Conservation (phyloP, 2,888 invertebrate genomes). For the Andrena fulva region DNA sequence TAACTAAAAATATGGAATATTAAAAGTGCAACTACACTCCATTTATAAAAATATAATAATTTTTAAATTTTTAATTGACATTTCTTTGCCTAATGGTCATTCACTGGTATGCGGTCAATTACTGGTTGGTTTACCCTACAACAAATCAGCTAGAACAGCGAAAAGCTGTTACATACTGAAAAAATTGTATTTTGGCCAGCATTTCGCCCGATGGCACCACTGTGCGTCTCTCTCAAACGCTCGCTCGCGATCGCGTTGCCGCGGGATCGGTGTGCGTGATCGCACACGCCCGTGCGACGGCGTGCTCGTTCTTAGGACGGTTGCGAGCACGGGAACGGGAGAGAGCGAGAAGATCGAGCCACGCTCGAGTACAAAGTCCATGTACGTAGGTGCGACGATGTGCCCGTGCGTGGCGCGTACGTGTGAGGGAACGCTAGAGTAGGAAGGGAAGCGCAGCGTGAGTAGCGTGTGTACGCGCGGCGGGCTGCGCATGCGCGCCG, state of each 20-base stretch:
- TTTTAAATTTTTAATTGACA: too few species aligned
- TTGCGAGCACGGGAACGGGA: neutral
- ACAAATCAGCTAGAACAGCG: too few species aligned
- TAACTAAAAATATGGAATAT: too few species aligned
- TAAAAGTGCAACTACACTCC: too few species aligned
- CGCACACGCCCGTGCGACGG: conserved; percentile 19
- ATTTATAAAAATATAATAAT: too few species aligned
- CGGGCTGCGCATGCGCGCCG: conserved; percentile 79
- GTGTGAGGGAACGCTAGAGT: conserved; percentile 63
- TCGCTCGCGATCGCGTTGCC: conserved; percentile 43
- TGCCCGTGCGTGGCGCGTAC: conserved; percentile 40
- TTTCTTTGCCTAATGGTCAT: too few species aligned
- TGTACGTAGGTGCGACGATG: conserved; percentile 34
- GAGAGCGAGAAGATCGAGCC: conserved; percentile 1
- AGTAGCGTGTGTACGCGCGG: conserved; percentile 83
- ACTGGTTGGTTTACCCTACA: too few species aligned
- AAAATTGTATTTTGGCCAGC: too few species aligned
- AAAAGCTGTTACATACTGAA: too few species aligned
- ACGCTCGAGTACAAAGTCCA: conserved; percentile 61
- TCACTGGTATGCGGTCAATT: too few species aligned
- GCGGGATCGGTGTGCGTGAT: conserved; percentile 34
- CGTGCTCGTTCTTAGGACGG: conserved; percentile 26
- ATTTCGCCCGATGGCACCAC: too few species aligned
- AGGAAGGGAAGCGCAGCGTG: conserved; percentile 76
- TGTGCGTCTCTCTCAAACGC: conserved; percentile 37